Conservation (phyloP, 92 coral and sea anemone genomes). For the Anthopleura xanthogrammica region DNA sequence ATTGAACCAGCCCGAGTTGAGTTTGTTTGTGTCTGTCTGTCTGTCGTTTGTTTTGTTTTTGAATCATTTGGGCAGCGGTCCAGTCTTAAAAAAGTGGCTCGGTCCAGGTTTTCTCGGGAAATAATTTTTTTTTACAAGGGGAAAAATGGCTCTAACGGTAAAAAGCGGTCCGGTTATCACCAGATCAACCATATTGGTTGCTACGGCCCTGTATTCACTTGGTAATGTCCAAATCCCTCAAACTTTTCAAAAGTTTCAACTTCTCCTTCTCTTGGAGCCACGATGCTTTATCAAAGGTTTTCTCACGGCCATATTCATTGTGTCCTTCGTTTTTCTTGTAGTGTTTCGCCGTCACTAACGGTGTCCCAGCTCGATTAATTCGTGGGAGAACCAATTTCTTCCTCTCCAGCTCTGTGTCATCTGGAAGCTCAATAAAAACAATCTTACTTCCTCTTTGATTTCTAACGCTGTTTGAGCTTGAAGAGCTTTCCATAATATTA, state of each 20-base stretch:
- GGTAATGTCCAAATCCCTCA: constrained; percentile 10
- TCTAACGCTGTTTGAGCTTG: background rate
- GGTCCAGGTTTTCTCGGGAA: no score
- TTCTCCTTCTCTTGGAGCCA: constrained; percentile 18
- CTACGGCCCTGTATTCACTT: background rate
- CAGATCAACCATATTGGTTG: no score
- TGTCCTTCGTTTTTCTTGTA: background rate
- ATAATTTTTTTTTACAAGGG: no score
- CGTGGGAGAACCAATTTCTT: background rate
- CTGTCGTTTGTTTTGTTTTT: no score
- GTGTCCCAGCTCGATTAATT: background rate
- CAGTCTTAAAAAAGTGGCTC: no score
- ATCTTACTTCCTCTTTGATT: background rate
- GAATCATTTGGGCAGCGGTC: no score
- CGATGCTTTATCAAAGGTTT: background rate
- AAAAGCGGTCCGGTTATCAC: no score
- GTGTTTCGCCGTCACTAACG: background rate
- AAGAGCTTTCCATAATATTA: background rate
- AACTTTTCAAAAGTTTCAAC: background rate
- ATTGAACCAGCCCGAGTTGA: no score
- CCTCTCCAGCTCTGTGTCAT: background rate
- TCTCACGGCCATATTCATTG: background rate
- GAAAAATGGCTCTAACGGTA: no score
- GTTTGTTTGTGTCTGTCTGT: no score
- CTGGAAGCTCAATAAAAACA: background rate